Percentiles rank a stretch among this genome's conserved stretches.
Evolutionary conservation across 2,797 vertebrate species (phyloP).

Genomic region (Choloepus didactylus): DNA sequence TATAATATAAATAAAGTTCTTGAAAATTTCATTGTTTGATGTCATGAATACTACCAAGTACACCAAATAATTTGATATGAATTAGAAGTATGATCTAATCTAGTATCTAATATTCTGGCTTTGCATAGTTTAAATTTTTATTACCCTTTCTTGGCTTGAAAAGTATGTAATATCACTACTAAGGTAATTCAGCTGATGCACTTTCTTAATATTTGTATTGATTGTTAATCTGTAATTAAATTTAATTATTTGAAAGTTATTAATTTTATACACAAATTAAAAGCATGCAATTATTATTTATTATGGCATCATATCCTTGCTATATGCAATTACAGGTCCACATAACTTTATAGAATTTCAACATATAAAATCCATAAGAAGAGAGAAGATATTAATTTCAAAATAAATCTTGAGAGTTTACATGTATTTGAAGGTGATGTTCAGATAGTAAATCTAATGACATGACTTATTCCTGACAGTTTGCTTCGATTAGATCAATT

Average conservation of each 20-base stretch:
- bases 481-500: background rate
- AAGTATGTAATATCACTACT: background rate
- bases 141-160: background rate
- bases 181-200: background rate
- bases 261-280: conserved; percentile 1
- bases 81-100: background rate
- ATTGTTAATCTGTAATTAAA: background rate
- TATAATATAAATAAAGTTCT: background rate
- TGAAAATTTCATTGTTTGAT: background rate
- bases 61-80: background rate
- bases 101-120: background rate
- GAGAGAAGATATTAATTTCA: conserved; percentile 8
- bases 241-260: background rate
- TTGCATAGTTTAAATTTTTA: background rate
- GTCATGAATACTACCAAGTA: background rate
- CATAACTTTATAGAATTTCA: background rate
- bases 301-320: background rate
- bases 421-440: background rate
- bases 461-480: background rate
- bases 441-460: background rate
- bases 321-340: background rate
- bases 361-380: background rate
- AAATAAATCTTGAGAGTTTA: background rate
- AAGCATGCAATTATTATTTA: background rate
- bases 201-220: conserved; percentile 18